Conservation (phyloP, 2,888 invertebrate genomes). For the Lasioglossum vierecki region DNA sequence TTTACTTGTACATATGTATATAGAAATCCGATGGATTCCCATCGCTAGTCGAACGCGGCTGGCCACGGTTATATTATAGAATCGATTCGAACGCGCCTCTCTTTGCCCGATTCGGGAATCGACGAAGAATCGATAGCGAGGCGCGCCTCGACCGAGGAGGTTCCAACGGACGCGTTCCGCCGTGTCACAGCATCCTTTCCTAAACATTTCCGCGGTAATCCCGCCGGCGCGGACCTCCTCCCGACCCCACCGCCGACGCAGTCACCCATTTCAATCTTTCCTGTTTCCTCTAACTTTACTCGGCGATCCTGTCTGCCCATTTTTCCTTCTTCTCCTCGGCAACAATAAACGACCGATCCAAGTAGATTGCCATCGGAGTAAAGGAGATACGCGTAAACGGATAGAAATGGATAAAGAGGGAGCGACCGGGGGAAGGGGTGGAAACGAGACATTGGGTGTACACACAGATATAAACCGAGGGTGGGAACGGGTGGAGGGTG, state of each 20-base stretch:
- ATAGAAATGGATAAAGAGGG: slow-evolving; percentile 55
- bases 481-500: slow-evolving; percentile 45
- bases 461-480: slow-evolving; percentile 41
- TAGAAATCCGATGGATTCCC: background rate
- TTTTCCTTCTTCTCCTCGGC: slow-evolving; percentile 33
- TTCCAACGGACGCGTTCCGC: slow-evolving; percentile 49
- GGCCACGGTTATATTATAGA: slow-evolving; percentile 12
- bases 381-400: slow-evolving; percentile 53
- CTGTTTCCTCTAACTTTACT: slow-evolving; percentile 8
- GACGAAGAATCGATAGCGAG: slow-evolving; percentile 56
- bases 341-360: slow-evolving; percentile 58
- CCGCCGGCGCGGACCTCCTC: slow-evolving; percentile 15
- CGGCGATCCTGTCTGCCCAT: background rate
- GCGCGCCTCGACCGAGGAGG: slow-evolving; percentile 31
- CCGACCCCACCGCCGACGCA: background rate
- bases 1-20: background rate
- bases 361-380: slow-evolving; percentile 48
- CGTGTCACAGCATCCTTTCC: slow-evolving; percentile 57
- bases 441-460: slow-evolving; percentile 25
- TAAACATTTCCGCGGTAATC: slow-evolving; percentile 55
- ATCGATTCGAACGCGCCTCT: slow-evolving; percentile 38
- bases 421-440: background rate
- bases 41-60: background rate
- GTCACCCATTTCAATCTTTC: slow-evolving; percentile 8
- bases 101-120: slow-evolving; percentile 45